A percentile compares a stretch with the other conserved stretches of the same genome.
Evolutionary conservation across 2,888 invertebrate species (phyloP).

Genomic region (Aphodius sticticus): DNA sequence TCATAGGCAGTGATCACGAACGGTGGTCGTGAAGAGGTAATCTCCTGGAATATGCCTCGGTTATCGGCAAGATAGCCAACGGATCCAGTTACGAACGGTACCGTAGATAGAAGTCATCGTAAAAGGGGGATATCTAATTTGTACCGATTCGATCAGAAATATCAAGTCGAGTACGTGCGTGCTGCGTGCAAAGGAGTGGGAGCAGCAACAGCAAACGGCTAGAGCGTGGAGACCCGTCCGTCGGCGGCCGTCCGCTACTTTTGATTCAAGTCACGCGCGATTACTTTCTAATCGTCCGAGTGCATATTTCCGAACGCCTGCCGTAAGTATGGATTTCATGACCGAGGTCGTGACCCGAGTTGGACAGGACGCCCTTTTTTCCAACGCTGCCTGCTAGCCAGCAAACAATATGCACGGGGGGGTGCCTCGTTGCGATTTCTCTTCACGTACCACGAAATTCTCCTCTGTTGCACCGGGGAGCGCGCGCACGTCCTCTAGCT

Average conservation of each 20-base stretch:
- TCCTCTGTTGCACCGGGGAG: background rate
- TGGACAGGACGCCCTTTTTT: conserved; percentile 41
- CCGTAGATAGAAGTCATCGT: background rate
- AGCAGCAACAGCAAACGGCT: background rate
- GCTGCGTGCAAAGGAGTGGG: conserved; percentile 12
- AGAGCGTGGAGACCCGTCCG: conserved; percentile 9
- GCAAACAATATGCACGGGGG: conserved; percentile 17
- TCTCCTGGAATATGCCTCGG: background rate
- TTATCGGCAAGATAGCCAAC: background rate
- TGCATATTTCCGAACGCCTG: conserved; percentile 48
- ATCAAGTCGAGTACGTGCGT: conserved; percentile 25
- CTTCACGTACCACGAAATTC: conserved; percentile 9
- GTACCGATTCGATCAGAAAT: conserved; percentile 10
- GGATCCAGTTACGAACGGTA: background rate
- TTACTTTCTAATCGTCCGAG: conserved; percentile 51
- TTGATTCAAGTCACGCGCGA: conserved; percentile 49
- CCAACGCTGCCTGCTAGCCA: conserved; percentile 21
- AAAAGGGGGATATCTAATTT: conserved; percentile 9
- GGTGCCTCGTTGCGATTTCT: conserved; percentile 14
- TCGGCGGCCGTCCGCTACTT: conserved; percentile 26
- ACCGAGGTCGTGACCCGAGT: conserved; percentile 52
- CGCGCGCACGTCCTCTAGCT: background rate
- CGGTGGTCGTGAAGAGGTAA: background rate
- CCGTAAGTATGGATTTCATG: conserved; percentile 53
- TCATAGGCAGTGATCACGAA: too few relatives aligned